Base-by-base conservation (phyloP, 2,888 invertebrate genomes). In the Digitonthophagus gazella region DNA sequence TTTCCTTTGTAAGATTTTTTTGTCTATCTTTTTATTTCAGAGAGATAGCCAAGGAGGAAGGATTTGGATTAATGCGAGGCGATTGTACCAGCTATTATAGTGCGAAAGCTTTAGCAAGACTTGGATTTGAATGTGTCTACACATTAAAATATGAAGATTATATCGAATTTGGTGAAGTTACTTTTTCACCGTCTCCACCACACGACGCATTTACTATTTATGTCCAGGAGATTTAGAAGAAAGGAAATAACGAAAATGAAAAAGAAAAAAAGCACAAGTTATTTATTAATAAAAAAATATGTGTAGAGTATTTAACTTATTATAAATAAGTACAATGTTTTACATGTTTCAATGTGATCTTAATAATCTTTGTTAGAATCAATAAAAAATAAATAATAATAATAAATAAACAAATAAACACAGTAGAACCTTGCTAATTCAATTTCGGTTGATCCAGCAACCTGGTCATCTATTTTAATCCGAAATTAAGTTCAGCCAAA, bases 21-120 rank as follows among this genome's bases (percentile, higher is more conserved):
- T n/a, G n/a, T n/a, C n/a, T n/a, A n/a, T n/a, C n/a, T n/a, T 5
- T 44, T 44, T 6, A 3, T 87, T 88, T 15, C 85, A 91, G 91
- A 76, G 86, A 87, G 70, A 78, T 87, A 14, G 86, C 86, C 19
- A 82, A 80, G 71, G 83, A 87, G 67, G 80, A 82, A 65, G 85
- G 85, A 18, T 86, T 88, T 71, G 83, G 85, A 67, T 82, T 93
- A 4, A 85, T 92, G 69, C 86, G 92, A 19, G 87, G 90, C 57
- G 89, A 93, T 75, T 93, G 93, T 70, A 89, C 91, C 3, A 93
- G 93, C 76, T 87, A 88, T 70, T 93, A 87, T 80, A 92, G 93
- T 1, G 92, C 92, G 0, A 88, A 87, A 78, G 89, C 92, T 0
- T 89, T 92, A 65, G 88, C 89, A 72, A 87, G 88, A 74, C 82